Conservation (phyloP, 2,797 vertebrate species). For the Chromis chromis region DNA sequence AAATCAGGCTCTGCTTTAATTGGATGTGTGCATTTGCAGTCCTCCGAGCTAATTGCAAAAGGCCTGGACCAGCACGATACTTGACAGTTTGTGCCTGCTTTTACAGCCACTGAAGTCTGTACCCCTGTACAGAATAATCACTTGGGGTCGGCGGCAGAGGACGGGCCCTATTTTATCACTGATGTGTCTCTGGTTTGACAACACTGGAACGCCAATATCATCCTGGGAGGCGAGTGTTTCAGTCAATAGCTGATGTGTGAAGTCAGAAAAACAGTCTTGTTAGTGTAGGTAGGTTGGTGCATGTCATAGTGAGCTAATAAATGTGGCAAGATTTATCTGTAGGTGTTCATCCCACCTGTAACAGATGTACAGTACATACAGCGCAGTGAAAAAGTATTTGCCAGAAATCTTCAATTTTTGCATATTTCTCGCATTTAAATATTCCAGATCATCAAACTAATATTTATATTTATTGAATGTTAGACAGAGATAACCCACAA, state of each 20-base stretch:
- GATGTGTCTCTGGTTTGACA: slow-evolving; percentile 37
- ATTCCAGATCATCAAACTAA: no score
- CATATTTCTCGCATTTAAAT: no score
- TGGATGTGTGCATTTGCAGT: slow-evolving; percentile 65
- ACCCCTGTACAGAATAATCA: slow-evolving; percentile 25
- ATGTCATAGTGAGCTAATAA: slow-evolving; percentile 6
- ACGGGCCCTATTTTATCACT: slow-evolving; percentile 7
- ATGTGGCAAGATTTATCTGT: slow-evolving; percentile 7
- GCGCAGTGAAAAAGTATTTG: no score
- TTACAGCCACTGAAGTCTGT: slow-evolving; percentile 7
- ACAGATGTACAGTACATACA: no score
- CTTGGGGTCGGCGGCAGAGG: slow-evolving; percentile 10
- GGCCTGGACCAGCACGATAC: slow-evolving; percentile 18
- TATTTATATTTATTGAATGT: no score
- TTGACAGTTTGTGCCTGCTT: slow-evolving; percentile 12
- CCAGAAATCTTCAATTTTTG: no score
- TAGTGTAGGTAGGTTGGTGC: slow-evolving; percentile 19
- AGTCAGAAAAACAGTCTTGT: slow-evolving; percentile 57
- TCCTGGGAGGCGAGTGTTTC: slow-evolving; percentile 17
- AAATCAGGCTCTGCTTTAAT: slow-evolving; percentile 58
- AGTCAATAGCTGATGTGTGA: slow-evolving; percentile 52
- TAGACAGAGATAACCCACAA: no score
- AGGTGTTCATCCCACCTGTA: no score
- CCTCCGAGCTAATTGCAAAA: slow-evolving; percentile 58
- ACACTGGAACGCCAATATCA: slow-evolving; percentile 15